phyloP scores from a whole-genome alignment of 1,140 invertebrate species.

The Pemphigus obesinymphae region DNA sequence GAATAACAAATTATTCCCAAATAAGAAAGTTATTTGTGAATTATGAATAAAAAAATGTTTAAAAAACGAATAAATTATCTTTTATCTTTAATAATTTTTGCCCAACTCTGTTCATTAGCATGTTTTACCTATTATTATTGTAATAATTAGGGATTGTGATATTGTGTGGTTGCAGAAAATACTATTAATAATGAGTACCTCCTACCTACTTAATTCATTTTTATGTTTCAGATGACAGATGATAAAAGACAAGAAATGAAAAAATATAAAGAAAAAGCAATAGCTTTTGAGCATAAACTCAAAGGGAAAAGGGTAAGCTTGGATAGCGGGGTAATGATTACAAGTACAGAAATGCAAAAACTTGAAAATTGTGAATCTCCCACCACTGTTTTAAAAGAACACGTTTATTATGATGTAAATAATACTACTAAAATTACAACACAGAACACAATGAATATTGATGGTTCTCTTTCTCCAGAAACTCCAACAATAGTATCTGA shows the following conservation, averaged over 20 bases:
- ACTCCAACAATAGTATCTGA: not conserved
- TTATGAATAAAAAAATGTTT: no score
- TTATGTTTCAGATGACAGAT: conserved; percentile 19
- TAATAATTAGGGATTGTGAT: no score
- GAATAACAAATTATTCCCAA: no score
- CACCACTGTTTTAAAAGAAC: not conserved
- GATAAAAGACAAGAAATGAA: conserved; percentile 35
- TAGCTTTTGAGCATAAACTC: conserved; percentile 19
- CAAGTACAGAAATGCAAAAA: conserved; percentile 34
- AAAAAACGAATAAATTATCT: no score
- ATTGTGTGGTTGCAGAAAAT: not conserved
- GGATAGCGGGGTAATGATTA: conserved; percentile 36
- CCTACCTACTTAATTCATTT: not conserved
- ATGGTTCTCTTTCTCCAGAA: not conserved
- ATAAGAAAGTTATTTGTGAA: no score
- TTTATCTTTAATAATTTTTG: no score
- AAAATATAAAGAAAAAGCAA: conserved; percentile 27
- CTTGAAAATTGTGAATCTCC: conserved; percentile 13
- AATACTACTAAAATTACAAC: not conserved
- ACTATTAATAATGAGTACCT: not conserved
- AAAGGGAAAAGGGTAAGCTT: conserved; percentile 25
- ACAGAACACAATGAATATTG: not conserved
- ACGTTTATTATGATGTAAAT: not conserved
- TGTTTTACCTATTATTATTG: no score
- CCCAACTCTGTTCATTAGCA: no score